These are phyloP conservation scores for Periophthalmodon schlosseri DNA, from an alignment of 2,113 vertebrate species.

Conservation along the genomic window DNA sequence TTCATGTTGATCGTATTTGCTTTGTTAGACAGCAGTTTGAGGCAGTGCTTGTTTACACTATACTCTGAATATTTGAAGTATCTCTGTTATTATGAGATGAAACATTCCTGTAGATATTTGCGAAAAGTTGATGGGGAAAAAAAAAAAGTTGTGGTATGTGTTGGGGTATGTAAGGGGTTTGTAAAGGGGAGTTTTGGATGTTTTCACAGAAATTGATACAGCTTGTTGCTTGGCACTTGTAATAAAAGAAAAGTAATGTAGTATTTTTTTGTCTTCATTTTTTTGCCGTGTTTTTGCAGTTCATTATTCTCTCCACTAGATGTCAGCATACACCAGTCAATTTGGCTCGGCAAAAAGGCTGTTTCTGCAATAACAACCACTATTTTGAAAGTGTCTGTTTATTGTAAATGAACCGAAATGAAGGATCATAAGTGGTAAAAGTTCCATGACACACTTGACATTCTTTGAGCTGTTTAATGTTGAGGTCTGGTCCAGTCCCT, in stretches of 20 bases:
- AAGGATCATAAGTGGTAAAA: slow-evolving; percentile 2
- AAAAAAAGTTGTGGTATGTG: slow-evolving; percentile 15
- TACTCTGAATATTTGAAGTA: not conserved
- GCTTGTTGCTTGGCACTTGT: slow-evolving; percentile 46
- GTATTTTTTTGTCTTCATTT: not conserved
- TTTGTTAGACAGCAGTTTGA: slow-evolving; percentile 8
- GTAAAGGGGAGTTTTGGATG: slow-evolving; percentile 5
- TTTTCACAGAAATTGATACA: slow-evolving; percentile 11
- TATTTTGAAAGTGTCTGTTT: not conserved
- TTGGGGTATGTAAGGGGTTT: not conserved
- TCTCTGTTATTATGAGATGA: slow-evolving; percentile 4
- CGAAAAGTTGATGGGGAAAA: not conserved
- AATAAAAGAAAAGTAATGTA: slow-evolving; percentile 38
- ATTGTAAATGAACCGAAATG: slow-evolving; percentile 4
- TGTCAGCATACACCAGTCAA: slow-evolving; percentile 23
- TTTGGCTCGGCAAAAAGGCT: not conserved
- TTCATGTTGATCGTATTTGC: slow-evolving; percentile 32
- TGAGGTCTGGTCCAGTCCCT: slow-evolving; percentile 11
- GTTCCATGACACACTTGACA: slow-evolving; percentile 14
- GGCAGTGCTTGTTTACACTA: slow-evolving; percentile 3
- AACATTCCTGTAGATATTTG: slow-evolving; percentile 38
- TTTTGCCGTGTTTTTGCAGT: not conserved
- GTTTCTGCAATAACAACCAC: not conserved
- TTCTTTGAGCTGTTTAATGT: slow-evolving; percentile 10
- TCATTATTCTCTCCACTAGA: slow-evolving; percentile 11